Percentiles rank a stretch among this genome's conserved stretches.
phyloP scores from a whole-genome alignment of 2,113 vertebrate species.

The Solea senegalensis region DNA sequence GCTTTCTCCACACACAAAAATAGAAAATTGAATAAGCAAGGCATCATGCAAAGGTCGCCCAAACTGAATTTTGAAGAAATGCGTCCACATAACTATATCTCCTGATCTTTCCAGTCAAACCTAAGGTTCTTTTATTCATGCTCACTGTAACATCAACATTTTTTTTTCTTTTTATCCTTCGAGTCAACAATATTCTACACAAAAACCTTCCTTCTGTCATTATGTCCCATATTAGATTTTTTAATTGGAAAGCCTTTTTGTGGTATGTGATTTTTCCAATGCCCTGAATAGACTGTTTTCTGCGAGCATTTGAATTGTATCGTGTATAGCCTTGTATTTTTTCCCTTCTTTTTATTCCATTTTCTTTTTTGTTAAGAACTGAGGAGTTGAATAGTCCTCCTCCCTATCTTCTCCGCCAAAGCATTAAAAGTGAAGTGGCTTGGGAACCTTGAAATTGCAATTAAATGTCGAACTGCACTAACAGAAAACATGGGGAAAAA shows the following conservation, averaged over 20 bases:
- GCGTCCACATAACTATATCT: constrained; percentile 1
- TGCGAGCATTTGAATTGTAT: constrained; percentile 50
- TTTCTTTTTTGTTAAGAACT: constrained; percentile 43
- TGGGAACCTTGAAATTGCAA: constrained; percentile 68
- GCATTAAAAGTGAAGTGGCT: constrained; percentile 61
- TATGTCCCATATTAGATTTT: constrained; percentile 14
- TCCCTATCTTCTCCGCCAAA: constrained; percentile 39
- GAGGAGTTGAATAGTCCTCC: constrained; percentile 45
- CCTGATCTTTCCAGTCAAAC: not conserved
- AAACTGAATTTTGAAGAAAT: not conserved
- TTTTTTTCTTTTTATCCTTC: not conserved
- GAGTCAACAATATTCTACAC: constrained; percentile 39
- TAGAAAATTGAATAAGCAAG: not conserved
- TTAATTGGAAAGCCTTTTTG: constrained; percentile 42
- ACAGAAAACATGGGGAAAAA: constrained; percentile 48
- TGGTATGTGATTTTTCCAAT: constrained; percentile 58
- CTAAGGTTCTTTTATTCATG: constrained; percentile 15
- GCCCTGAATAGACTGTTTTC: constrained; percentile 58
- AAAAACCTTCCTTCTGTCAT: constrained; percentile 32
- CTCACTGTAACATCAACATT: not conserved
- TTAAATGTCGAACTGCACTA: constrained; percentile 62
- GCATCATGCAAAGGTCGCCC: constrained; percentile 1
- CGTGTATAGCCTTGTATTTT: constrained; percentile 41
- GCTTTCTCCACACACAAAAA: not conserved
- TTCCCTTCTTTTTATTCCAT: constrained; percentile 12